These are phyloP conservation scores for Lissocephala sabroskyi DNA, from an alignment of 2,888 invertebrate genomes.

Conservation along the genomic window DNA sequence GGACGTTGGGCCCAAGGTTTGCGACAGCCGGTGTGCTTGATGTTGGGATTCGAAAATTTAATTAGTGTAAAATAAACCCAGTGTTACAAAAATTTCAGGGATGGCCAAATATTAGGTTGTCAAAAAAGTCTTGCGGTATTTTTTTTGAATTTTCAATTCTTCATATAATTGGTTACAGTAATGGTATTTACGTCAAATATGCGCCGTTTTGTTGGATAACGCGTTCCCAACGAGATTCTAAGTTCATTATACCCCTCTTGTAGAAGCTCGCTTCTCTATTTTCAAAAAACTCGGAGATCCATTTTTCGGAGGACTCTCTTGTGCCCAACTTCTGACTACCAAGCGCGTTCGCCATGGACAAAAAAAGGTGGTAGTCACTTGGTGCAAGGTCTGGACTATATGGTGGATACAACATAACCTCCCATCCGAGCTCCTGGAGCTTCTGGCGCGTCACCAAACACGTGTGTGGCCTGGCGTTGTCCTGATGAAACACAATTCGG, in stretches of 20 bases:
- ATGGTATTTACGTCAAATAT: not conserved
- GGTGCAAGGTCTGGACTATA: conserved; percentile 6
- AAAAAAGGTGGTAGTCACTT: conserved; percentile 5
- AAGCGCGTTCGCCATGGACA: not conserved
- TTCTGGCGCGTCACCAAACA: not conserved
- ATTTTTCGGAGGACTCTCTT: not conserved
- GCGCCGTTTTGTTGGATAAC: not conserved
- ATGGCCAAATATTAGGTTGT: too few relatives aligned
- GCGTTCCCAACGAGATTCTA: not conserved
- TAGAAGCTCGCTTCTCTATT: not conserved
- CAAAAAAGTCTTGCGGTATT: too few relatives aligned
- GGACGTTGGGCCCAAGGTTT: too few relatives aligned
- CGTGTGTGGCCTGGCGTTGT: not conserved
- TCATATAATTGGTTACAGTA: not conserved
- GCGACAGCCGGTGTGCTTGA: too few relatives aligned
- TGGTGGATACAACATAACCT: conserved; percentile 3
- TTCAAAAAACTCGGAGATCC: not conserved
- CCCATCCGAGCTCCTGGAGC: not conserved
- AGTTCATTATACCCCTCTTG: not conserved
- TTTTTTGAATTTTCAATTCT: not conserved
- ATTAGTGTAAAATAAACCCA: too few relatives aligned
- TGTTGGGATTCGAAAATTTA: too few relatives aligned
- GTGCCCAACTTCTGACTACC: not conserved
- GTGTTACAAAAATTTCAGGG: too few relatives aligned
- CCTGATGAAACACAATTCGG: conserved; percentile 3